Evolutionary conservation across 2,888 invertebrate genomes (phyloP).

Genomic region (Aromia moschata): DNA sequence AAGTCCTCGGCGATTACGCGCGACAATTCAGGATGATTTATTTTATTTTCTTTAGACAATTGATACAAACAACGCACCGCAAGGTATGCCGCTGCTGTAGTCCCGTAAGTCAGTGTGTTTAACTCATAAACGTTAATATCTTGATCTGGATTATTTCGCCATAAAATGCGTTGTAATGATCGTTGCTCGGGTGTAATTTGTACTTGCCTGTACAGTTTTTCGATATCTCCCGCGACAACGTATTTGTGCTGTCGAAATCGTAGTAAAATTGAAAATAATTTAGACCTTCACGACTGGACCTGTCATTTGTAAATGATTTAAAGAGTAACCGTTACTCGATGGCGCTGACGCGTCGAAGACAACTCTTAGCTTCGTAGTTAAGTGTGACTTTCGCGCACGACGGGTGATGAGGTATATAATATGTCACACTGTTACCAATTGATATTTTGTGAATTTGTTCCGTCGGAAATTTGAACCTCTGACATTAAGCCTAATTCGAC

Average conservation of each 20-base stretch:
- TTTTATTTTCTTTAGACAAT: background rate
- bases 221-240: background rate
- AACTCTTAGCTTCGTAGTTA: background rate
- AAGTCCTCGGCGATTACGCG: constrained; percentile 2
- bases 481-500: constrained; percentile 25
- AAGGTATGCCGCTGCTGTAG: background rate
- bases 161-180: background rate
- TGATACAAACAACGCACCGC: constrained; percentile 19
- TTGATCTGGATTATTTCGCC: background rate
- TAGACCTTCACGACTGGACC: background rate
- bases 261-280: background rate
- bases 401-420: constrained; percentile 30
- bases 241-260: background rate
- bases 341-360: background rate
- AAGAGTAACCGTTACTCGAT: background rate
- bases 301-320: background rate
- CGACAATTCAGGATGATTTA: background rate
- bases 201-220: background rate
- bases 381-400: constrained; percentile 15
- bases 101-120: constrained; percentile 8
- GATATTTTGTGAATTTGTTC: background rate
- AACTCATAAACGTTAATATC: background rate
- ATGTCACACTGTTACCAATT: constrained; percentile 1
- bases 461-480: background rate
- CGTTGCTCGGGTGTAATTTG: background rate